Base-by-base conservation (phyloP, 2,888 invertebrate genomes). In the Plutella xylostella region DNA sequence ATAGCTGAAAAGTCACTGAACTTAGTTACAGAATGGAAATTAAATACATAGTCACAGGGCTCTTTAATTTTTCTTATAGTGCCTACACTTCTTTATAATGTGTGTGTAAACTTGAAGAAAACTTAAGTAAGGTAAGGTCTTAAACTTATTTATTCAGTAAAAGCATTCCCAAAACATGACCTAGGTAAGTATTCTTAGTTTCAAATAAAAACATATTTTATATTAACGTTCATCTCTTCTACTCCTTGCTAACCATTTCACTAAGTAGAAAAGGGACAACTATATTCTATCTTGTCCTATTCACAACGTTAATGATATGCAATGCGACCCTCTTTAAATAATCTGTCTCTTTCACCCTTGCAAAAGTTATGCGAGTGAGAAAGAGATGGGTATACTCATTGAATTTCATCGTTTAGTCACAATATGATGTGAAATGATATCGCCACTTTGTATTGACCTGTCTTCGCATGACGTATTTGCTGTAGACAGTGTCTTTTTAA, bases 291-390 rank as follows among this genome's bases (percentile, higher is more conserved):
- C 48, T 49, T 50, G 46, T 43, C 6, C 39, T 33, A 56, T 59
- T 60, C 46, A 49, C 48, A 57, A 51, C 55, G 54, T 59, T 73
- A 73, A 73, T 72, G 70, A 72, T 72, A 73, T 73, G 70, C 74
- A 68, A 65, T 63, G 61, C 65, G 68, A 69, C 68, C 66, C 71
- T 65, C 62, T 65, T 60, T 60, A 53, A 53, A 55, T 50, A 15
- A 45, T 48, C 57, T 49, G 46, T 64, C 59, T 52, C 57, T 50
- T 35, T 68, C 57, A 51, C 34, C 44, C 53, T 40, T 42, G 17
- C 38, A 43, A 42, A 45, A 48, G 46, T 22, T 17, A 9, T 17
- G n/a, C 21, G 18, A 17, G 43, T 33, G 14, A 1, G 51, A 66
- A 45, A 43, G 60, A 57, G 64, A 61, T 45, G 45, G 53, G 33